phyloP scores from a whole-genome alignment of 2,113 vertebrate genomes.

The Hepsetus odoe region DNA sequence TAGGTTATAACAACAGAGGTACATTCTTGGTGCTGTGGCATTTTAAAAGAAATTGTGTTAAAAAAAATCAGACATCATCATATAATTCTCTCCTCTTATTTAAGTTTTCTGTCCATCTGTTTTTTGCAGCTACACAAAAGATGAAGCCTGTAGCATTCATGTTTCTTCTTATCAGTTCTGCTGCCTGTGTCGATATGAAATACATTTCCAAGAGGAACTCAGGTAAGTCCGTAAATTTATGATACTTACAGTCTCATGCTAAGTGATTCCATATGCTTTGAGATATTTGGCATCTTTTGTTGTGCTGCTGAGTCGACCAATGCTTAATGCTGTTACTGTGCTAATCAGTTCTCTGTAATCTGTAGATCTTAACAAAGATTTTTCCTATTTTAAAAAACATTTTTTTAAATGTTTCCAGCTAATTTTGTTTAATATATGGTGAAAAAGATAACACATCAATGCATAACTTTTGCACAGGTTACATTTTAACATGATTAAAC shows the following conservation, averaged over 20 bases:
- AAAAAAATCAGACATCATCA: conserved; percentile 1
- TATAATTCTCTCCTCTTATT: not conserved
- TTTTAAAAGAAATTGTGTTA: not conserved
- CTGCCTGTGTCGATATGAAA: conserved; percentile 86
- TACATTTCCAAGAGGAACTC: conserved; percentile 96
- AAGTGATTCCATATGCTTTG: not conserved
- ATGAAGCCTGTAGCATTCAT: conserved; percentile 86
- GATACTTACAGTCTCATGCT: not conserved
- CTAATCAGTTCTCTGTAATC: too few relatives aligned
- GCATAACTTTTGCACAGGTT: too few relatives aligned
- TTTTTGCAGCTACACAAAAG: conserved; percentile 75
- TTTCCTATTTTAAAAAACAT: too few relatives aligned
- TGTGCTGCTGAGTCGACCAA: too few relatives aligned
- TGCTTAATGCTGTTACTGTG: too few relatives aligned
- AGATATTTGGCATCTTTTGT: not conserved
- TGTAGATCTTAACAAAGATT: too few relatives aligned
- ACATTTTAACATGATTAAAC: too few relatives aligned
- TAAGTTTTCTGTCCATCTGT: conserved; percentile 53
- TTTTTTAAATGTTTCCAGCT: too few relatives aligned
- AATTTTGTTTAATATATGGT: too few relatives aligned
- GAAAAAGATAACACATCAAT: too few relatives aligned
- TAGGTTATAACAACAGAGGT: not conserved
- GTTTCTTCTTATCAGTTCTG: conserved; percentile 80
- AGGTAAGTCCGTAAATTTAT: conserved; percentile 78
- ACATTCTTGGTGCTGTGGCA: conserved; percentile 8